Evolutionary conservation across 1,140 invertebrate genomes (phyloP).

Genomic region (Tetramorium parvispinum): DNA sequence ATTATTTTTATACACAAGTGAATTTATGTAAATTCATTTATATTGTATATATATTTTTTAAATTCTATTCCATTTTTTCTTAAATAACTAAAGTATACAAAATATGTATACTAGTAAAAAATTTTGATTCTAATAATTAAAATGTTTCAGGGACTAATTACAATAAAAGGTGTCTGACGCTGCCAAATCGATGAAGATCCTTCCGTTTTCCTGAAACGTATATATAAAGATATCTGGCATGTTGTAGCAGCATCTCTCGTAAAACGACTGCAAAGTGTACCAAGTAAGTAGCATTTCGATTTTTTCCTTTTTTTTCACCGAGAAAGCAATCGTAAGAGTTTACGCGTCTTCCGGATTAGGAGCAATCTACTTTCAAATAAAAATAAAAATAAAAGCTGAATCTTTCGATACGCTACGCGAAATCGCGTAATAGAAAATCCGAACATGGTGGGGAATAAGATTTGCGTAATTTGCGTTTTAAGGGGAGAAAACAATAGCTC

Average conservation of each 20-base stretch:
- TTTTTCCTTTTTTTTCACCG: background rate
- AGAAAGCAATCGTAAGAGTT: constrained; percentile 14
- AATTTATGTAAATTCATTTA: no score
- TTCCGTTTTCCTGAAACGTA: background rate
- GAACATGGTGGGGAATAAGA: background rate
- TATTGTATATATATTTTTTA: no score
- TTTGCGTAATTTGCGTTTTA: constrained; percentile 1
- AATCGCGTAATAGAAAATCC: background rate
- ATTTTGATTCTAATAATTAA: background rate
- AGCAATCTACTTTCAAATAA: background rate
- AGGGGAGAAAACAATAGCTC: background rate
- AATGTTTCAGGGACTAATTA: background rate
- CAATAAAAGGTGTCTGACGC: background rate
- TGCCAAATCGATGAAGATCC: background rate
- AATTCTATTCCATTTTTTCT: no score
- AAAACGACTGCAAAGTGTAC: background rate
- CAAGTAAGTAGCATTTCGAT: background rate
- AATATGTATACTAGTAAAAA: background rate
- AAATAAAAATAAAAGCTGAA: background rate
- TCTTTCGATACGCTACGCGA: constrained; percentile 4
- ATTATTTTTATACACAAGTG: no score
- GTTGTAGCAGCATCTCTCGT: background rate
- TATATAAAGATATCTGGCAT: background rate
- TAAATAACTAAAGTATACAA: no score
- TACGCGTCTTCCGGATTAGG: background rate